Percentiles rank a stretch among this genome's conserved stretches.
These are phyloP conservation scores for Pteruthius melanotis DNA, from an alignment of 2,113 vertebrate species.

Conservation along the genomic window DNA sequence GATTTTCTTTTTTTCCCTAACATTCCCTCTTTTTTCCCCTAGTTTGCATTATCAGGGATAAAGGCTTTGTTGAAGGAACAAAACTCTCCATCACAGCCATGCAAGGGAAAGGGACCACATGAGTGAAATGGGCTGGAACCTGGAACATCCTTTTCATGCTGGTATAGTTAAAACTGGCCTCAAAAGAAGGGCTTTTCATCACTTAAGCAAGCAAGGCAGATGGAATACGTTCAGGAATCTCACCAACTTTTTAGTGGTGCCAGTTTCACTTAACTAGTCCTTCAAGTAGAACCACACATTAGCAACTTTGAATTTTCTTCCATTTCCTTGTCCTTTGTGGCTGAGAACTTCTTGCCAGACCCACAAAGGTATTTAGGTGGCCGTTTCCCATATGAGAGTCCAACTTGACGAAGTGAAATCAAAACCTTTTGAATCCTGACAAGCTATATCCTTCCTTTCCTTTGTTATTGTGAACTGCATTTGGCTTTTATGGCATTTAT, in stretches of 20 bases:
- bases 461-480: slow-evolving; percentile 11
- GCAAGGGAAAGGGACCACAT: not conserved
- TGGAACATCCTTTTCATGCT: slow-evolving; percentile 17
- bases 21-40: not conserved
- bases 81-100: not conserved
- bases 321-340: not conserved
- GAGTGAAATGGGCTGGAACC: slow-evolving; percentile 17
- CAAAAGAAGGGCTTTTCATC: slow-evolving; percentile 20
- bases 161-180: not conserved
- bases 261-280: slow-evolving; percentile 32
- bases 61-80: not conserved
- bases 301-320: slow-evolving; percentile 5
- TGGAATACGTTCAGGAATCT: slow-evolving; percentile 25
- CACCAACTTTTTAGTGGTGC: not conserved
- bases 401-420: slow-evolving; percentile 10
- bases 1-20: not conserved
- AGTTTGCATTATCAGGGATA: not conserved
- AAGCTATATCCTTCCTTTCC: slow-evolving; percentile 9
- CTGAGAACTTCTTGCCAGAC: slow-evolving; percentile 38
- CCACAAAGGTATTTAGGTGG: slow-evolving; percentile 31
- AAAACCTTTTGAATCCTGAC: not conserved
- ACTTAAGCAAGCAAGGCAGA: slow-evolving; percentile 1
- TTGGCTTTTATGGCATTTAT: slow-evolving; percentile 43
- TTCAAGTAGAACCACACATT: slow-evolving; percentile 24
- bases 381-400: not conserved